Conservation (phyloP, 2,888 invertebrate species). For the Eupithecia exiguata region DNA sequence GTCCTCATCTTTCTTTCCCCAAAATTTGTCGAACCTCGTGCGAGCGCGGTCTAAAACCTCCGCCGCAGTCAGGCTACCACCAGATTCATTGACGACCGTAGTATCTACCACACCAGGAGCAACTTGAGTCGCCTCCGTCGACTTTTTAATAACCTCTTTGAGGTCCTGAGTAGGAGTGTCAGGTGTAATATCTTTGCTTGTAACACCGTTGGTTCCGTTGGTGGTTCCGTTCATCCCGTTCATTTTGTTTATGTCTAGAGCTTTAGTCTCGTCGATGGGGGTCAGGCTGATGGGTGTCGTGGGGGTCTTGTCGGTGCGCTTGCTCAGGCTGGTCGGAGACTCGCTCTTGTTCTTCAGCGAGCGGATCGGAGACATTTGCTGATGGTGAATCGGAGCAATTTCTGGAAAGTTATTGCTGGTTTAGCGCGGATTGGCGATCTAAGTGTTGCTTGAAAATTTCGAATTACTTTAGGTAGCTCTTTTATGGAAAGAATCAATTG, state of each 20-base stretch:
- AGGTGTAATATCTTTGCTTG: constrained; percentile 73
- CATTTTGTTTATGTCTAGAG: constrained; percentile 76
- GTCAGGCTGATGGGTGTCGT: constrained; percentile 79
- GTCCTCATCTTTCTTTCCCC: constrained; percentile 88
- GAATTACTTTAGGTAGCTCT: constrained; percentile 17
- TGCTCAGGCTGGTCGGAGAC: constrained; percentile 78
- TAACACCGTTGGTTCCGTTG: constrained; percentile 57
- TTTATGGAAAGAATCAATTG: background rate
- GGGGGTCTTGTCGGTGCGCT: constrained; percentile 80
- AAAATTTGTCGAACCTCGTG: constrained; percentile 92
- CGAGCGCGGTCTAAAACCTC: constrained; percentile 92
- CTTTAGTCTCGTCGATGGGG: constrained; percentile 80
- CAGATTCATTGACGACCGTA: constrained; percentile 75
- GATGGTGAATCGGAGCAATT: constrained; percentile 81
- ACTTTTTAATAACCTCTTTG: constrained; percentile 76
- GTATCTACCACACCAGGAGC: constrained; percentile 84
- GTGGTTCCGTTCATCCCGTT: constrained; percentile 58
- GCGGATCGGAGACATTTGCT: constrained; percentile 82
- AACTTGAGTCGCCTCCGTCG: constrained; percentile 78
- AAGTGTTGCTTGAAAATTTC: constrained; percentile 33
- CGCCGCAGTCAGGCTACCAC: constrained; percentile 85
- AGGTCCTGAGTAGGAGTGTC: constrained; percentile 72
- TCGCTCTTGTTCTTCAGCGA: constrained; percentile 77
- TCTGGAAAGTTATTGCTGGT: constrained; percentile 67
- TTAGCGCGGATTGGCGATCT: constrained; percentile 38